Base-by-base conservation (phyloP, 2,113 vertebrate species). In the Xenotilapia leptura region DNA sequence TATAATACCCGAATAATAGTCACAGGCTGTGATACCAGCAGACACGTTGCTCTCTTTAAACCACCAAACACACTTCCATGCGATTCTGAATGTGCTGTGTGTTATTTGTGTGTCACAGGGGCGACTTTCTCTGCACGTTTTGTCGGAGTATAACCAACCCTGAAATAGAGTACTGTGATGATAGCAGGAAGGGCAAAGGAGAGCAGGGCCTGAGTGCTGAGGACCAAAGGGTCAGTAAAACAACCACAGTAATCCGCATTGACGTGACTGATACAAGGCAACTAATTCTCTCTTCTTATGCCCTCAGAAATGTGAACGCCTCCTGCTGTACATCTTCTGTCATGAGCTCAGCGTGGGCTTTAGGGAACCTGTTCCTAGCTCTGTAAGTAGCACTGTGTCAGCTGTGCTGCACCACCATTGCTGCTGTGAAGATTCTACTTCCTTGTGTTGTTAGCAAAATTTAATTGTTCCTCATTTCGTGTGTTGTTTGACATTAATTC, bases 91-190 rank as follows among this genome's bases (percentile, higher is more conserved):
- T 31, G 7, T 54, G 53, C 56, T 80, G 26, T 83, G 11, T 86
- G 40, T 80, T 45, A n/a, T 19, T 79, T 31, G 93, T 53, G 85
- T 91, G 26, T 83, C 91, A 92, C 79, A 99, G 98, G 94, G 99
- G 98, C 54, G 98, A 99, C 80, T 99, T 98, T 96, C 98, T 99
- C 95, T 99, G 99, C 93, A 99, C 99, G 0, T 99, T 99, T 96
- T 99, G 99, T 93, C 97, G 98, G 95, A 98, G 97, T 94, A 94
- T 99, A 82, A 95, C 94, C 75, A 97, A 94, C 77, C 99, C 98
- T 31, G 98, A 99, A 95, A 97, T 99, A n/a, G 97, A 98, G 91
- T 99, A 99, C 94, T 98, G 98, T 95, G 98, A 99, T 62, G 98
- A 99, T 93, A 97, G 97, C 94, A 98, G 96, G 90, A 98, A 97